Evolutionary conservation across 2,113 vertebrate species (phyloP).

Genomic region (Clinocottus analis): DNA sequence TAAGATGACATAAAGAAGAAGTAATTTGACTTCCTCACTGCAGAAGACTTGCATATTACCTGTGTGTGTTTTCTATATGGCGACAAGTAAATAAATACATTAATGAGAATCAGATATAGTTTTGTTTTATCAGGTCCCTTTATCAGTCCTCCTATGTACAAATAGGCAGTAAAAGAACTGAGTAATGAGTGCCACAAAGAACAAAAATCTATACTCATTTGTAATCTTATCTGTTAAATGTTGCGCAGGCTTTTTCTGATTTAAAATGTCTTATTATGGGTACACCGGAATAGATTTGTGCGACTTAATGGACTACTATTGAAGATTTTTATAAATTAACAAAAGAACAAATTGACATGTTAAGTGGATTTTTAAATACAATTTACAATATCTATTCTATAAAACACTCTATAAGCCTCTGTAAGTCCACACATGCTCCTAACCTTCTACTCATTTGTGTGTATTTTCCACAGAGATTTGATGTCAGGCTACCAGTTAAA

Average conservation of each 20-base stretch:
- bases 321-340: conserved; percentile 31
- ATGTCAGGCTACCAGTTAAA: conserved; percentile 80
- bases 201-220: not conserved
- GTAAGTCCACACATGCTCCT: conserved; percentile 34
- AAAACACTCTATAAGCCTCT: conserved; percentile 20
- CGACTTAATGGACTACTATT: conserved; percentile 8
- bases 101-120: not conserved
- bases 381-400: conserved; percentile 26
- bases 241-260: not conserved
- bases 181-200: not conserved
- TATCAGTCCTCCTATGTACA: not conserved
- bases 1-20: not conserved
- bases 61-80: not conserved
- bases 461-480: conserved; percentile 59
- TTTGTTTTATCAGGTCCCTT: not conserved
- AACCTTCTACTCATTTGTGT: conserved; percentile 41
- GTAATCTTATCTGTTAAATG: not conserved
- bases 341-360: conserved; percentile 43
- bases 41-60: not conserved
- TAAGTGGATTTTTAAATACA: conserved; percentile 31
- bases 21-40: not conserved
- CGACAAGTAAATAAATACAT: not conserved
- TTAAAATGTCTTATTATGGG: not conserved
- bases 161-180: not conserved
- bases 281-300: conserved; percentile 12